A percentile compares a stretch with the other conserved stretches of the same genome.
phyloP scores from a whole-genome alignment of 2,113 vertebrate species.

The Boleophthalmus pectinirostris region DNA sequence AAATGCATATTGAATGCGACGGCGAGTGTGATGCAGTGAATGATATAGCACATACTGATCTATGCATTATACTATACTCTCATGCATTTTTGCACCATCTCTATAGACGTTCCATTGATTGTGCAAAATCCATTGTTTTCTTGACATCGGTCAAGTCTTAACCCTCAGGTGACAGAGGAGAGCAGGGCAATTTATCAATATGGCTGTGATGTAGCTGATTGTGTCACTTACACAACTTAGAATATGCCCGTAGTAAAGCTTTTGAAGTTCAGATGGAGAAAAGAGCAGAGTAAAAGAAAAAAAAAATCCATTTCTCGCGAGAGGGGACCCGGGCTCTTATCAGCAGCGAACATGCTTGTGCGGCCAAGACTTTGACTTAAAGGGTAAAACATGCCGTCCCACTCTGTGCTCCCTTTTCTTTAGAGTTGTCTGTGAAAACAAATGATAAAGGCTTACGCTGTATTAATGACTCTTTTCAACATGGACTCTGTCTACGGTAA shows the following conservation, averaged over 20 bases:
- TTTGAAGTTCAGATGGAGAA: conserved; percentile 33
- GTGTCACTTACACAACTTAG: conserved; percentile 16
- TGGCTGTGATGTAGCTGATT: conserved; percentile 44
- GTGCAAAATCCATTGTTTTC: conserved; percentile 22
- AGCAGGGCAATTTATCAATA: conserved; percentile 12
- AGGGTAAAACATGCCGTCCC: conserved; percentile 47
- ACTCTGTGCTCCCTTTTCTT: conserved; percentile 22
- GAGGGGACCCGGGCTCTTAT: conserved; percentile 58
- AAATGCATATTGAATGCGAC: conserved; percentile 62
- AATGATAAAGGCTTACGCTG: conserved; percentile 38
- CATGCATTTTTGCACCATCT: conserved; percentile 69
- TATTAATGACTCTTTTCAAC: conserved; percentile 38
- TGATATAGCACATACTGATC: conserved; percentile 72
- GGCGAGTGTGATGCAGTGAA: conserved; percentile 43
- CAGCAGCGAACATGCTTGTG: conserved; percentile 63
- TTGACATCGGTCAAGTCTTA: conserved; percentile 28
- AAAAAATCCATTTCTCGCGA: conserved; percentile 53
- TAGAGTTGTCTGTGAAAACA: conserved; percentile 36
- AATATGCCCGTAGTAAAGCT: conserved; percentile 34
- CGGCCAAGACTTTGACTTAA: conserved; percentile 55
- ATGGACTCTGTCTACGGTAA: conserved; percentile 12
- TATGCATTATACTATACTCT: conserved; percentile 70
- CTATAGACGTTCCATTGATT: conserved; percentile 48
- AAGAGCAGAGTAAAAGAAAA: conserved; percentile 41
- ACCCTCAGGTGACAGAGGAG: conserved; percentile 42